Conservation (phyloP, 2,888 invertebrate species). For the Arge pagana region DNA sequence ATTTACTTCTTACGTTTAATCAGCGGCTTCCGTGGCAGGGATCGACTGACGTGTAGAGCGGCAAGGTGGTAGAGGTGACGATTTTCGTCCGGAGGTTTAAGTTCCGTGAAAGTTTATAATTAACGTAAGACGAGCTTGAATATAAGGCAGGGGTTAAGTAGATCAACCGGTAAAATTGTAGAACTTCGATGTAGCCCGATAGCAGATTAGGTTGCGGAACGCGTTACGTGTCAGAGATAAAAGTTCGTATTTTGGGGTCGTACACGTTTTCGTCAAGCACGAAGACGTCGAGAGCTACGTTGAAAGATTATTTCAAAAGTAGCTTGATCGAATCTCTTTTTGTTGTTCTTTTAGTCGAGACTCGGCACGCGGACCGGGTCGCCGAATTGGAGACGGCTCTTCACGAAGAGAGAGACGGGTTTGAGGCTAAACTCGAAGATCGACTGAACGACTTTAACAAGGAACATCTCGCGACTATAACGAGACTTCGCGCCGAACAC, state of each 20-base stretch:
- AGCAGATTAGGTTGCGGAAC: background rate
- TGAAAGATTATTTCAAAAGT: background rate
- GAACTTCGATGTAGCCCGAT: background rate
- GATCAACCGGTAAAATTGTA: conserved; percentile 41
- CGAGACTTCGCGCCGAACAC: conserved; percentile 58
- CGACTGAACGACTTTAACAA: conserved; percentile 43
- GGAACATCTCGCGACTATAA: conserved; percentile 46
- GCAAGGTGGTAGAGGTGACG: too few species aligned
- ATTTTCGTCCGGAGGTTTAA: too few species aligned
- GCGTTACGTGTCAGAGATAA: too few species aligned
- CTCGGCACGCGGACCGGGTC: conserved; percentile 41
- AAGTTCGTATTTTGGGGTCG: too few species aligned
- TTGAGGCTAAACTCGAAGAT: conserved; percentile 43
- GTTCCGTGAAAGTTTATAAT: too few species aligned
- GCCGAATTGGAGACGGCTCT: conserved; percentile 38
- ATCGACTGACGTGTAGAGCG: too few species aligned
- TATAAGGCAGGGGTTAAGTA: conserved; percentile 32
- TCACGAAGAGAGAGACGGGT: conserved; percentile 45
- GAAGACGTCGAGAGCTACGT: background rate
- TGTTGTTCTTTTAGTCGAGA: conserved; percentile 42
- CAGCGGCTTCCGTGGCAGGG: too few species aligned
- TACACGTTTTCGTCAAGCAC: background rate
- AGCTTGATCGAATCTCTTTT: background rate
- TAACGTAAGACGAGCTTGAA: conserved; percentile 35
- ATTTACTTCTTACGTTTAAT: too few species aligned